A percentile compares a stretch with the other conserved stretches of the same genome.
These are phyloP conservation scores for Hypomesus transpacificus DNA, from an alignment of 2,113 vertebrate species.

Conservation along the genomic window DNA sequence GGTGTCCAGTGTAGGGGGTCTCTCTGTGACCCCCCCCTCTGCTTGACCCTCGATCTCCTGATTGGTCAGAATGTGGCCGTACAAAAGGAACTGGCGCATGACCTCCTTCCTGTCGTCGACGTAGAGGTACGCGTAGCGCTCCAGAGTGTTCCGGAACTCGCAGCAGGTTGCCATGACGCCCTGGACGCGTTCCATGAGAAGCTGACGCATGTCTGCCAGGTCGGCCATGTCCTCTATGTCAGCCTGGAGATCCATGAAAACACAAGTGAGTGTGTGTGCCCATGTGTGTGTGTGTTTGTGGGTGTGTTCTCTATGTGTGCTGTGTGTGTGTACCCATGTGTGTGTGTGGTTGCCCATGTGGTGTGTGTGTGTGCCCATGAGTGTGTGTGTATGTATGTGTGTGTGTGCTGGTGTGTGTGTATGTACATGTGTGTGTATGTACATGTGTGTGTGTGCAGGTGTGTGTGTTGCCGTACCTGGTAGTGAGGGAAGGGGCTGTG, in stretches of 20 bases:
- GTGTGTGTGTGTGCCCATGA: too few species aligned
- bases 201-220: constrained; percentile 65
- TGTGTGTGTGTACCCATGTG: too few species aligned
- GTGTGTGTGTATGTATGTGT: too few species aligned
- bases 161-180: constrained; percentile 56
- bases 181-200: constrained; percentile 71
- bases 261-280: too few species aligned
- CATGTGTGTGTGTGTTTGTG: too few species aligned
- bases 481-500: constrained; percentile 74
- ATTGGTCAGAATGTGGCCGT: constrained; percentile 65
- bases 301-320: too few species aligned
- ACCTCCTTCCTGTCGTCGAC: constrained; percentile 80
- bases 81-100: constrained; percentile 80
- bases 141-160: constrained; percentile 65
- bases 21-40: constrained; percentile 68
- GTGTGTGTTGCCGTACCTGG: constrained; percentile 75
- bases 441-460: too few species aligned
- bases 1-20: constrained; percentile 72
- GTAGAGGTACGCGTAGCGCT: constrained; percentile 79
- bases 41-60: constrained; percentile 69
- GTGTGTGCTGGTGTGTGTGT: too few species aligned
- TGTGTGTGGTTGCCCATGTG: too few species aligned
- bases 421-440: too few species aligned
- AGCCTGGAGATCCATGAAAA: constrained; percentile 56
- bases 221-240: constrained; percentile 81